Base-by-base conservation (phyloP, 2,888 invertebrate species). In the Parasteatoda lunata region DNA sequence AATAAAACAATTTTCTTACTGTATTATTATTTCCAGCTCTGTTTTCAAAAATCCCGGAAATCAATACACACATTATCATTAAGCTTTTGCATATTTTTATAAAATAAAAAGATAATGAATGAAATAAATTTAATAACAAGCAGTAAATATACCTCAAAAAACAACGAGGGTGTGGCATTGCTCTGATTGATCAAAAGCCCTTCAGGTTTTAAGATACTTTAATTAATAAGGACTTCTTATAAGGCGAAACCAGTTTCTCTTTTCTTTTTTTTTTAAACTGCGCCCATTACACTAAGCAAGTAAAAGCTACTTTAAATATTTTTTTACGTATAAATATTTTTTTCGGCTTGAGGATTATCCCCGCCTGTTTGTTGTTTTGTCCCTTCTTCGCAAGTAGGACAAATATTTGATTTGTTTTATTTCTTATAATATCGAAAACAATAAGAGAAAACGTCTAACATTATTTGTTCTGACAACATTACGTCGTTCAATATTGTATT, bases 181-280 rank as follows among this genome's bases (percentile, higher is more conserved):
- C 49, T 84, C 78, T 64, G 79, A 49, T 75, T 85, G 84, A 52
- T 69, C 66, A 70, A 85, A 70, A 79, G 80, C 85, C 76, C 76
- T 77, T 71, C 75, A 78, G 83, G 65, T 65, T 13, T 47, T 15
- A 59, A 51, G 77, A 80, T 80, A 75, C 68, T 76, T 77, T 85
- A 85, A 85, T 85, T 85, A 85, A 85, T 77, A 85, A 79, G 68
- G 75, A 76, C 75, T 79, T 78, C 79, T 75, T 79, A 52, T 70
- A 70, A 79, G 76, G 78, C n/a, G 73, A 79, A 85, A 85, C 84
- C 75, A 76, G 84, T 85, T 85, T 70, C 77, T 47, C 51, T 54
- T 48, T 15, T 47, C 51, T 54, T 48, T 15, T 69, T 82, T 76
- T 54, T 82, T 69, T 52, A 49, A 66, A 70, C 75, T 70, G 76